Conservation (phyloP, 2,888 invertebrate genomes). For the Mantis religiosa region DNA sequence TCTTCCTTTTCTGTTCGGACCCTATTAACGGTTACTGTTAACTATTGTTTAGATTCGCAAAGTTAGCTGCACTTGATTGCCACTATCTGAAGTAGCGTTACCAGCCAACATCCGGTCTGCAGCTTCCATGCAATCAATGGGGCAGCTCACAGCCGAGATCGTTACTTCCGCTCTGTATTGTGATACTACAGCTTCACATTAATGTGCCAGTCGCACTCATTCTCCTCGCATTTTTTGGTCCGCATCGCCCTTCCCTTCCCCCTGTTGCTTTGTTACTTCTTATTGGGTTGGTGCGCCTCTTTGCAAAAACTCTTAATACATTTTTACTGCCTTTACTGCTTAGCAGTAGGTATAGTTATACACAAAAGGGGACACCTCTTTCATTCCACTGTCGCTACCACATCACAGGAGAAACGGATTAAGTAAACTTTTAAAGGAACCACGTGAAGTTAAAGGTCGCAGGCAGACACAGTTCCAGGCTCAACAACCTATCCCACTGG, state of each 20-base stretch:
- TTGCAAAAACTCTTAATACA: too few relatives aligned
- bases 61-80: not conserved
- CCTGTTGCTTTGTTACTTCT: not conserved
- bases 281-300: not conserved
- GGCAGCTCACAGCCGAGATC: not conserved
- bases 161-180: not conserved
- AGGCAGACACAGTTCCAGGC: too few relatives aligned
- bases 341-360: too few relatives aligned
- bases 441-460: too few relatives aligned
- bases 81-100: not conserved
- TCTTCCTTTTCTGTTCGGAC: not conserved
- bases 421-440: too few relatives aligned
- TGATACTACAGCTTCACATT: not conserved
- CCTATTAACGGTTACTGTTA: not conserved
- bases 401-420: too few relatives aligned
- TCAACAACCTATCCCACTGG: too few relatives aligned
- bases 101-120: not conserved
- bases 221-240: too few relatives aligned
- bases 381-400: too few relatives aligned
- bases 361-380: too few relatives aligned
- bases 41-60: not conserved
- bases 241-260: not conserved
- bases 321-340: too few relatives aligned
- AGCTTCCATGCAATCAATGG: not conserved
- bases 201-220: too few relatives aligned